These are phyloP conservation scores for Gnathochromis pfefferi DNA, from an alignment of 2,113 vertebrate species.

Conservation along the genomic window DNA sequence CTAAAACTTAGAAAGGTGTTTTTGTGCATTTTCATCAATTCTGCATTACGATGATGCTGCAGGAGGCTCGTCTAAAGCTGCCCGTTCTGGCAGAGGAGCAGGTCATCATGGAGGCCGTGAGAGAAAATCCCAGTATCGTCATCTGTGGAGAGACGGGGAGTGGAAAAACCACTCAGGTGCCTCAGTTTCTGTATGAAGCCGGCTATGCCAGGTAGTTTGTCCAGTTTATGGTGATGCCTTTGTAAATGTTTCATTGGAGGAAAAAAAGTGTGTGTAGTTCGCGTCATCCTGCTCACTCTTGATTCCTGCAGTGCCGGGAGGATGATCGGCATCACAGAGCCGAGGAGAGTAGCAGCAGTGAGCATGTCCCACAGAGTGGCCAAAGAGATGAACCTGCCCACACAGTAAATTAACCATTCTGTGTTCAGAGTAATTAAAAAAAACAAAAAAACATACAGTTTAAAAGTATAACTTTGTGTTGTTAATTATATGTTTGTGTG, in stretches of 20 bases:
- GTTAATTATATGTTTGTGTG: neutral
- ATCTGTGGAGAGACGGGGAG: conserved; percentile 94
- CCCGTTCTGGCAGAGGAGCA: conserved; percentile 92
- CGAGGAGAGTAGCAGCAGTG: conserved; percentile 88
- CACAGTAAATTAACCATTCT: conserved; percentile 63
- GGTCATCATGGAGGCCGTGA: conserved; percentile 90
- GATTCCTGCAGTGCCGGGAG: conserved; percentile 60
- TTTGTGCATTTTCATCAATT: neutral
- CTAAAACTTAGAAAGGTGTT: neutral
- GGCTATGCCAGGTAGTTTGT: conserved; percentile 85
- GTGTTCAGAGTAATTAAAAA: neutral
- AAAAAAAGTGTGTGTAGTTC: neutral
- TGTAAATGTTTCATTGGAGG: neutral
- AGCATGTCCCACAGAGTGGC: conserved; percentile 94
- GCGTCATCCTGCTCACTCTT: neutral
- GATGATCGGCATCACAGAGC: conserved; percentile 87
- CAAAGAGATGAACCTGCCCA: conserved; percentile 89
- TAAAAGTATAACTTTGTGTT: neutral
- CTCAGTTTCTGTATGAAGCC: conserved; percentile 95
- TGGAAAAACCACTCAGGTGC: conserved; percentile 95
- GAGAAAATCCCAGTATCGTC: conserved; percentile 79
- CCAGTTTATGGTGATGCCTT: neutral
- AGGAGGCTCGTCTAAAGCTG: conserved; percentile 87
- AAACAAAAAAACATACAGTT: neutral
- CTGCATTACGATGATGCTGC: neutral